A percentile compares a stretch with the other conserved stretches of the same genome.
These are phyloP conservation scores for Odontophorus gujanensis DNA, from an alignment of 2,113 vertebrate species.

Conservation along the genomic window DNA sequence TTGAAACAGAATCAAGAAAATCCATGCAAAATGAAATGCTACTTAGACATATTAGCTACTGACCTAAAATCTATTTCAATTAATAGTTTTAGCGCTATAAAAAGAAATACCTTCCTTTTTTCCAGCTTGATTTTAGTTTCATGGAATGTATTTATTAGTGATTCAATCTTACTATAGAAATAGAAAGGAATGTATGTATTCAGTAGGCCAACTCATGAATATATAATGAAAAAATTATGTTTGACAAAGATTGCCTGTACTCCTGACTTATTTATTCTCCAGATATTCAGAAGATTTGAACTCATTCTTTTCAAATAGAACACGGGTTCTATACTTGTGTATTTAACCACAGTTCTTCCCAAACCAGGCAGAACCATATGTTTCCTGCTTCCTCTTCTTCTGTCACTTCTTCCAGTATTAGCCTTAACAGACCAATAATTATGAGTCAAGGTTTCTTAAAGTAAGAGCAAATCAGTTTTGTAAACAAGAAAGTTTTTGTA, in stretches of 20 bases:
- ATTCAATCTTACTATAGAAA: not conserved
- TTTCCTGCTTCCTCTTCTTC: not conserved
- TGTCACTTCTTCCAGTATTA: not conserved
- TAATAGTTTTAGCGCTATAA: not conserved
- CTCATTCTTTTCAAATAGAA: not conserved
- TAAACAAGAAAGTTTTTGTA: not conserved
- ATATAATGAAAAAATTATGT: not conserved
- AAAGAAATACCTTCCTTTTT: not conserved
- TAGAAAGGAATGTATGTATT: not conserved
- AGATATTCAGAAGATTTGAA: fast-evolving
- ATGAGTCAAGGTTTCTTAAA: not conserved
- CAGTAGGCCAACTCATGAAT: not conserved
- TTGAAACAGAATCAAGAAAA: not conserved
- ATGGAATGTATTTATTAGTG: not conserved
- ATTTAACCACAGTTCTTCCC: not conserved
- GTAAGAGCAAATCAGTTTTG: not conserved
- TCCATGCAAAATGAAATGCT: not conserved
- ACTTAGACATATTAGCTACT: not conserved
- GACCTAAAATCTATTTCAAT: not conserved
- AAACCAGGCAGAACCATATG: not conserved
- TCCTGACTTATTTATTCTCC: not conserved
- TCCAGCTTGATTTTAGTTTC: not conserved
- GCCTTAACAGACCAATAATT: not conserved
- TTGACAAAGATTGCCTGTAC: not conserved
- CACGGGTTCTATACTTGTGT: not conserved